phyloP scores from a whole-genome alignment of 2,888 invertebrate genomes.

The Polydrusus pterygomalis region DNA sequence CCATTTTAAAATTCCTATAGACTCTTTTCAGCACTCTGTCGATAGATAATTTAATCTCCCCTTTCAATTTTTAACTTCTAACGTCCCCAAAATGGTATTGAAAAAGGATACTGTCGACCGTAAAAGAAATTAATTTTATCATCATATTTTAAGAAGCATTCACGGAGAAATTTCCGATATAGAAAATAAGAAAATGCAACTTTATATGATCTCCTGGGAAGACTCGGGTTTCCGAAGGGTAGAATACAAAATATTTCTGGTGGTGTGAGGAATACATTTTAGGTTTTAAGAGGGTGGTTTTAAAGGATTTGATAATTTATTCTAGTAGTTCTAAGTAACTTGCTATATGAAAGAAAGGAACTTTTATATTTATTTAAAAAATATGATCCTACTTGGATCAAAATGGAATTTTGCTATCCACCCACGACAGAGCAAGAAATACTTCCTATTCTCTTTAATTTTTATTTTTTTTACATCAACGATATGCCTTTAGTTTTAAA shows the following conservation, averaged over 20 bases:
- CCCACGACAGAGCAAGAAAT: no score
- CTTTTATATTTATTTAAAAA: no score
- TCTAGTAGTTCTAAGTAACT: background rate
- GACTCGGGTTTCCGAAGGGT: conserved; percentile 38
- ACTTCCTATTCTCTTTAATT: no score
- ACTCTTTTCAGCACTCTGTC: conserved; percentile 9
- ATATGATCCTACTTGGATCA: no score
- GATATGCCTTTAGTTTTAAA: no score
- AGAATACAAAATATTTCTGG: conserved; percentile 46
- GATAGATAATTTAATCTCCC: conserved; percentile 42
- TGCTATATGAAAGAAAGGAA: background rate
- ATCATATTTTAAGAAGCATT: conserved; percentile 51
- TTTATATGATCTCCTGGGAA: conserved; percentile 47
- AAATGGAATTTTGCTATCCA: no score
- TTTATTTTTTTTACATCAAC: no score
- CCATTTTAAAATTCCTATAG: conserved; percentile 3
- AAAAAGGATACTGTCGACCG: conserved; percentile 47
- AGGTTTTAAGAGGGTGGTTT: conserved; percentile 24
- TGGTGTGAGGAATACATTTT: conserved; percentile 27
- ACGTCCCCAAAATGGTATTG: conserved; percentile 45
- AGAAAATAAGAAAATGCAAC: conserved; percentile 53
- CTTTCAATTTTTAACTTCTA: conserved; percentile 47
- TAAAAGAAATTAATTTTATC: conserved; percentile 53
- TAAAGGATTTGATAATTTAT: background rate
- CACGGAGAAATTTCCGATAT: conserved; percentile 42